Percentiles rank a stretch among this genome's conserved stretches.
phyloP scores from a whole-genome alignment of 2,888 invertebrate species.

The Macrosiphum euphorbiae region DNA sequence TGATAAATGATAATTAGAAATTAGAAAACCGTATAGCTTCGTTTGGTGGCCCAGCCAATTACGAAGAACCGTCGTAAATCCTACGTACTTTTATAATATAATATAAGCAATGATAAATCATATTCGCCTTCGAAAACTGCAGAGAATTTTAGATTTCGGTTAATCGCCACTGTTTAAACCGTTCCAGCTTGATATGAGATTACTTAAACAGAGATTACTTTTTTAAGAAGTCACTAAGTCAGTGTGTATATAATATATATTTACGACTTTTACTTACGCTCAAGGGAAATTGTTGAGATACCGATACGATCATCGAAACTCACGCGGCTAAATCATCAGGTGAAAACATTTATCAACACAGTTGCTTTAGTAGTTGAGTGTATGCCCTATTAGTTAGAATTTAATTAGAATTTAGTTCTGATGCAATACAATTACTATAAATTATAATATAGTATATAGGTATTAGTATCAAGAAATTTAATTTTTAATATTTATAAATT shows the following conservation, averaged over 20 bases:
- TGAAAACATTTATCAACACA: too few relatives aligned
- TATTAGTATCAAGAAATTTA: too few relatives aligned
- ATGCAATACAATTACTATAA: too few relatives aligned
- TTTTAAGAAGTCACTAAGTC: not conserved
- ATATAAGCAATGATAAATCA: not conserved
- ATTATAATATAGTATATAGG: too few relatives aligned
- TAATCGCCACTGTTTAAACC: not conserved
- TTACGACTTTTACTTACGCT: not conserved
- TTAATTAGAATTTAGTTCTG: too few relatives aligned
- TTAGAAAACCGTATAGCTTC: not conserved
- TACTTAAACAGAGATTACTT: not conserved
- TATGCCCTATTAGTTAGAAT: too few relatives aligned
- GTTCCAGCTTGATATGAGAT: not conserved
- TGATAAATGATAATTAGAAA: not conserved
- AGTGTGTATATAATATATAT: not conserved
- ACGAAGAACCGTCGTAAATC: not conserved
- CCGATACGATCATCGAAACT: not conserved
- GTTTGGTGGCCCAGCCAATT: not conserved
- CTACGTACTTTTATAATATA: not conserved
- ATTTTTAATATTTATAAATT: too few relatives aligned
- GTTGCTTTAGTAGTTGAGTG: too few relatives aligned
- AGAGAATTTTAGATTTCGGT: not conserved
- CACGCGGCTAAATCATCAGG: not conserved
- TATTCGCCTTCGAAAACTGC: not conserved
- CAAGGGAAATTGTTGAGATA: not conserved